These are phyloP conservation scores for Gymnarchus niloticus DNA, from an alignment of 2,113 vertebrate genomes.

Conservation along the genomic window DNA sequence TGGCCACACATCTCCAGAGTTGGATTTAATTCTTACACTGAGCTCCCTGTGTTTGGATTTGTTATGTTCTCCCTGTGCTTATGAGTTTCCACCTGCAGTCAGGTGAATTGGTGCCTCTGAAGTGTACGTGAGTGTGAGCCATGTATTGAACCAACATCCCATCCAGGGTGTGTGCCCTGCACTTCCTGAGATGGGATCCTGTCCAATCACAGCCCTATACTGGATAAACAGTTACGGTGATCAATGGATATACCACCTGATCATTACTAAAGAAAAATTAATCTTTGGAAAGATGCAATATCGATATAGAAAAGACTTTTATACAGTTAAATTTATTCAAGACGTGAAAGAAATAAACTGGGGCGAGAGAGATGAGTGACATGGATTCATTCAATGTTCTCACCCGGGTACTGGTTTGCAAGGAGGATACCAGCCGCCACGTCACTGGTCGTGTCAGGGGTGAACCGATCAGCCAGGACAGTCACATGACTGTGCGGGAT, in stretches of 20 bases:
- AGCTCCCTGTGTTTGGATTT: background rate
- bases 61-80: no score
- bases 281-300: no score
- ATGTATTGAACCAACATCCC: background rate
- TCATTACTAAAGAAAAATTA: background rate
- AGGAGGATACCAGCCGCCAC: conserved; percentile 83
- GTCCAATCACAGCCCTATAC: background rate
- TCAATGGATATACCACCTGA: background rate
- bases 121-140: background rate
- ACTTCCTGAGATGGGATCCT: background rate
- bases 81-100: no score
- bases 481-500: conserved; percentile 67
- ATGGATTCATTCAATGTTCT: no score
- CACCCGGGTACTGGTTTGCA: conserved; percentile 69
- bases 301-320: no score
- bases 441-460: conserved; percentile 80
- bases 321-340: no score
- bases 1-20: background rate
- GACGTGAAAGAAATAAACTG: no score
- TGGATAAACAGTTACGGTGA: background rate
- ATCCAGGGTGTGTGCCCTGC: background rate
- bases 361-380: no score
- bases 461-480: conserved; percentile 74
- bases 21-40: background rate
- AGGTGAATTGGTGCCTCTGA: no score